These are phyloP conservation scores for Cebidichthys violaceus DNA, from an alignment of 2,113 vertebrate species.

Conservation along the genomic window DNA sequence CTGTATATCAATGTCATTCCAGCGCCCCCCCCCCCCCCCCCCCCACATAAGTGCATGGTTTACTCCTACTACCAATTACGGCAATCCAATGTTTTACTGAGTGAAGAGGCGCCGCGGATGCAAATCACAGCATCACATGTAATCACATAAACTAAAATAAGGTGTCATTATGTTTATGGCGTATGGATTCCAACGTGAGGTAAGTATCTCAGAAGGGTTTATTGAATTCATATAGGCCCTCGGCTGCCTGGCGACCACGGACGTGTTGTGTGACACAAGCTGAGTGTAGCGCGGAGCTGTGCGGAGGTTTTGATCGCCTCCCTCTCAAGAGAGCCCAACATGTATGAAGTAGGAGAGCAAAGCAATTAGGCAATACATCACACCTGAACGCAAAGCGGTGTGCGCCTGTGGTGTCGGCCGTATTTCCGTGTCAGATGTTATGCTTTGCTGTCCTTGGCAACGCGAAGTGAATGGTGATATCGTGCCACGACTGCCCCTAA, in stretches of 20 bases:
- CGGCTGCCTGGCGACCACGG: conserved; percentile 21
- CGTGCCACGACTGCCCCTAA: conserved; percentile 54
- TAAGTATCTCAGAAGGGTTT: conserved; percentile 48
- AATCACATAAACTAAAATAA: conserved; percentile 66
- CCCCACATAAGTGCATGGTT: conserved; percentile 77
- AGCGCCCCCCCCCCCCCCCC: conserved; percentile 73
- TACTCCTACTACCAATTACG: conserved; percentile 74
- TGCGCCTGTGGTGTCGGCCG: conserved; percentile 37
- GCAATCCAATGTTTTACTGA: conserved; percentile 69
- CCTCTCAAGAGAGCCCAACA: conserved; percentile 56
- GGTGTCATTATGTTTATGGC: conserved; percentile 71
- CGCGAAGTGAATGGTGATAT: conserved; percentile 55
- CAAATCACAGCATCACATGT: conserved; percentile 57
- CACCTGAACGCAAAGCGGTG: conserved; percentile 60
- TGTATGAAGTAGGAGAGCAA: conserved; percentile 55
- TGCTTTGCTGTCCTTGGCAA: conserved; percentile 70
- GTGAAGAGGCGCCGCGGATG: conserved; percentile 63
- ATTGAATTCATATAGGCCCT: conserved; percentile 48
- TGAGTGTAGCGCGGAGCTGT: conserved; percentile 23
- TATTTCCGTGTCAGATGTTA: conserved; percentile 65
- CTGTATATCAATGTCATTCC: conserved; percentile 86
- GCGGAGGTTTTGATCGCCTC: conserved; percentile 60
- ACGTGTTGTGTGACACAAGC: conserved; percentile 35
- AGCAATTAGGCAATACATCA: conserved; percentile 67
- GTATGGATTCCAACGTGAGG: conserved; percentile 59